These are phyloP conservation scores for Neolamprologus cancellatus DNA, from an alignment of 2,113 vertebrate genomes.

Conservation along the genomic window DNA sequence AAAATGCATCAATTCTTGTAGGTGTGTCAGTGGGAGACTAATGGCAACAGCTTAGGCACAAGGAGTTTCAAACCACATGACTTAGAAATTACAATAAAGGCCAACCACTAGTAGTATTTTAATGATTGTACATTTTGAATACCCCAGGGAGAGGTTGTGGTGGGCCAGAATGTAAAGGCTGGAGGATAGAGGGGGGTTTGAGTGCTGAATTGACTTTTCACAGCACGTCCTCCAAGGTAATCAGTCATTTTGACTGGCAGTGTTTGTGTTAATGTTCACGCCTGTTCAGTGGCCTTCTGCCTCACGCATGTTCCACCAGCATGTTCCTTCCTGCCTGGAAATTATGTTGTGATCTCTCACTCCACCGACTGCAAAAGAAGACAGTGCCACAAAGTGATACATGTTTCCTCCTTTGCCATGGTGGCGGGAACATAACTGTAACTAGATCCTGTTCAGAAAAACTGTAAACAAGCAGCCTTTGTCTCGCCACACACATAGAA, in stretches of 20 bases:
- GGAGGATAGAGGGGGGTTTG: conserved; percentile 29
- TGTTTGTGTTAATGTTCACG: conserved; percentile 57
- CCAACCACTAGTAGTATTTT: conserved; percentile 43
- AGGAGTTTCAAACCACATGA: background rate
- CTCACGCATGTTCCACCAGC: conserved; percentile 27
- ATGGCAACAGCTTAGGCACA: conserved; percentile 22
- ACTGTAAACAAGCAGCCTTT: conserved; percentile 16
- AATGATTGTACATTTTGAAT: conserved; percentile 67
- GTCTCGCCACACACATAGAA: background rate
- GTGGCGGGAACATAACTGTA: conserved; percentile 1
- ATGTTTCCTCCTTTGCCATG: conserved; percentile 12
- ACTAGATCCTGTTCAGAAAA: conserved; percentile 22
- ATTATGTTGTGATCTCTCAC: conserved; percentile 56
- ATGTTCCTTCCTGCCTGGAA: conserved; percentile 58
- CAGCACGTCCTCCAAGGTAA: conserved; percentile 55
- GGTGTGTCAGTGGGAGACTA: conserved; percentile 19
- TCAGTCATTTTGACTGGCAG: conserved; percentile 73
- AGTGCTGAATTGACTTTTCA: conserved; percentile 67
- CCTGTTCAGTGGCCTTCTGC: conserved; percentile 47
- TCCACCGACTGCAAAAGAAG: conserved; percentile 15
- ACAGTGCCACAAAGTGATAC: conserved; percentile 1
- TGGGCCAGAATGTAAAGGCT: conserved; percentile 23
- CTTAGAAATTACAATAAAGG: conserved; percentile 43
- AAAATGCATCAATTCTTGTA: background rate
- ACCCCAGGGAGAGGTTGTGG: conserved; percentile 39